Percentiles rank a stretch among this genome's conserved stretches.
Evolutionary conservation across 2,113 vertebrate species (phyloP).

Genomic region (Prunella himalayana): DNA sequence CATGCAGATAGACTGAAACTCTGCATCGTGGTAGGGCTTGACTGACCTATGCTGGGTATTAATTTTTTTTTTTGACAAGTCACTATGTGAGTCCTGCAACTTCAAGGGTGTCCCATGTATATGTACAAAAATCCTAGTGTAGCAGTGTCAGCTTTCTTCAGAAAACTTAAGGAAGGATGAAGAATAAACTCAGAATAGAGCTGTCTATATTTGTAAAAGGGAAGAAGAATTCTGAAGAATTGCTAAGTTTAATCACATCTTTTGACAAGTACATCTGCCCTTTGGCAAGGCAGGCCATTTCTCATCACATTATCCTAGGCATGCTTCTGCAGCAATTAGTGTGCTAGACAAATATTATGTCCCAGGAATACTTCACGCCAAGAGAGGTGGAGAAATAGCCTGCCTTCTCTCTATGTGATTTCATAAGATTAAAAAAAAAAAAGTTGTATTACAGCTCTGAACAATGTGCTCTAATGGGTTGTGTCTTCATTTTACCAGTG

Average conservation of each 20-base stretch:
- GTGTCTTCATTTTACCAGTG: not conserved
- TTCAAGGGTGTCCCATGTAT: not conserved
- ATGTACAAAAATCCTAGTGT: rapidly evolving
- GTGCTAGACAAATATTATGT: not conserved
- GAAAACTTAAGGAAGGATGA: not conserved
- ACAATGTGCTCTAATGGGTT: not conserved
- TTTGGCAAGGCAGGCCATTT: not conserved
- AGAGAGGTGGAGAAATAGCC: not conserved
- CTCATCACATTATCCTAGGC: not conserved
- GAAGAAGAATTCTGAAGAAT: not conserved
- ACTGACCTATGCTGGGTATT: not conserved
- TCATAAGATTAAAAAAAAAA: not conserved
- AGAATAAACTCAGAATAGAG: not conserved
- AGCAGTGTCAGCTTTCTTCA: not conserved
- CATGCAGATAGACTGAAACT: not conserved
- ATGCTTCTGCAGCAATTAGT: not conserved
- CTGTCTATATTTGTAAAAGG: not conserved
- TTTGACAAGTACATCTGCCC: not conserved
- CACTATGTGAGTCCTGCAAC: not conserved
- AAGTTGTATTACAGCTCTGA: not conserved
- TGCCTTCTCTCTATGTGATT: not conserved
- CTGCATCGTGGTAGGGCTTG: not conserved
- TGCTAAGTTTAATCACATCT: not conserved
- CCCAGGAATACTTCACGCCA: not conserved
- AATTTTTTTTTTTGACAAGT: not conserved